Conservation (phyloP, 2,888 invertebrate species). For the Neoascia interrupta region DNA sequence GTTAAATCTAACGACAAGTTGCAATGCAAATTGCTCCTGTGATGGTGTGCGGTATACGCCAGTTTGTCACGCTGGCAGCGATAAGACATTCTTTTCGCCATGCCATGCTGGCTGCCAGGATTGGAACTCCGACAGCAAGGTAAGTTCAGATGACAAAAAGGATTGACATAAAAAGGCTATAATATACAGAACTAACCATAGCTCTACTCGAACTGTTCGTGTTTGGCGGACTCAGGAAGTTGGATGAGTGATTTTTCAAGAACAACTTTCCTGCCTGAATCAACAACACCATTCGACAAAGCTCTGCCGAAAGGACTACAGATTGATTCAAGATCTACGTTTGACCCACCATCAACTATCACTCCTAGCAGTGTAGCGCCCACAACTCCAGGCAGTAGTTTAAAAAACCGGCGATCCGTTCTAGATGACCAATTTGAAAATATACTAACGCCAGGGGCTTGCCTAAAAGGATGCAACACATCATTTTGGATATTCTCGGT, state of each 20-base stretch:
- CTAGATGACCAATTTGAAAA: conserved; percentile 53
- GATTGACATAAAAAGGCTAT: no score
- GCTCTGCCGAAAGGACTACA: conserved; percentile 3
- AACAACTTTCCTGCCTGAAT: not conserved
- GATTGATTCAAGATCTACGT: conserved; percentile 18
- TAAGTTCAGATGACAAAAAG: conserved; percentile 40
- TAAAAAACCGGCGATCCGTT: conserved; percentile 55
- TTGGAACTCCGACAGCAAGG: conserved; percentile 74
- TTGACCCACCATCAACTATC: not conserved
- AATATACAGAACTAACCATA: conserved; percentile 50
- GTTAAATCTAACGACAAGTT: conserved; percentile 81
- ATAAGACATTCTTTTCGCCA: conserved; percentile 85
- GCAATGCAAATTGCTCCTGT: conserved; percentile 84
- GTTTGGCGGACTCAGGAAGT: conserved; percentile 17
- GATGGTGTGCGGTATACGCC: conserved; percentile 83
- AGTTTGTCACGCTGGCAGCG: conserved; percentile 82
- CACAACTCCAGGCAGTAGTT: no score
- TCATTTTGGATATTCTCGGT: conserved; percentile 81
- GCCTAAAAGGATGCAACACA: conserved; percentile 80
- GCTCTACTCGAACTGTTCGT: conserved; percentile 75
- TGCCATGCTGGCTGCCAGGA: conserved; percentile 86
- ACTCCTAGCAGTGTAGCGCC: not conserved
- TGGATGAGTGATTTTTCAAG: conserved; percentile 10
- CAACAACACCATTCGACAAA: conserved; percentile 5
- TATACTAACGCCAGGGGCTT: conserved; percentile 79